phyloP scores from a whole-genome alignment of 2,113 vertebrate species.

The Trichomycterus rosablanca region DNA sequence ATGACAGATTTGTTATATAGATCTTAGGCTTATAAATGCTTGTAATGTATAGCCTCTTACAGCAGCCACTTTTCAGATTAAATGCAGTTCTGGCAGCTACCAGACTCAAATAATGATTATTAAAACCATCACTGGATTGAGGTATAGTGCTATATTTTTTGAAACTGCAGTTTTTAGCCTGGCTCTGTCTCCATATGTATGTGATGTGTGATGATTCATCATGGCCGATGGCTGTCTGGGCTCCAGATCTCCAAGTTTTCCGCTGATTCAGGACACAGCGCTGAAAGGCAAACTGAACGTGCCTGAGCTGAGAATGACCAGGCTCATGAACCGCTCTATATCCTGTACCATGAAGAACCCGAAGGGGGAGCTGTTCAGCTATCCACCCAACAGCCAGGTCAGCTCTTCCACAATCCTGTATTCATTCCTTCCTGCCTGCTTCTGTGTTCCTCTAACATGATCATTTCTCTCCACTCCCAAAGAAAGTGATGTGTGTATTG shows the following conservation, averaged over 20 bases:
- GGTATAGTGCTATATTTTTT: no score
- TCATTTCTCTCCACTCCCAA: no score
- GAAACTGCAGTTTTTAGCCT: no score
- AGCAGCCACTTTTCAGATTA: no score
- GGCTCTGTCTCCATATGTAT: neutral
- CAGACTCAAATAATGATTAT: no score
- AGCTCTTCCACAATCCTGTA: neutral
- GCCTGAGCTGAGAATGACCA: constrained; percentile 86
- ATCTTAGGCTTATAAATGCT: no score
- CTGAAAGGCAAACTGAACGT: constrained; percentile 91
- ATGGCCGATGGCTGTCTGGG: constrained; percentile 23
- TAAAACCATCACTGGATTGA: no score
- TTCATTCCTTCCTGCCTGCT: neutral
- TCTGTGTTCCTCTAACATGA: neutral
- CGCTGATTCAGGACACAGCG: constrained; percentile 91
- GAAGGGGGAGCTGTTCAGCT: constrained; percentile 91
- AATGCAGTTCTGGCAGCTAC: no score
- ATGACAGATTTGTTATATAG: no score
- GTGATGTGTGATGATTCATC: constrained; percentile 1
- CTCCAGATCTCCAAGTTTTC: constrained; percentile 92
- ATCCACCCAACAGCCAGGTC: constrained; percentile 90
- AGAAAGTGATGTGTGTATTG: no score
- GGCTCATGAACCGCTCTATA: constrained; percentile 94
- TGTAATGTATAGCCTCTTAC: no score
- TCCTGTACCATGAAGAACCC: constrained; percentile 96